These are phyloP conservation scores for Plebejus melissa DNA, from an alignment of 2,888 invertebrate genomes.

Conservation along the genomic window DNA sequence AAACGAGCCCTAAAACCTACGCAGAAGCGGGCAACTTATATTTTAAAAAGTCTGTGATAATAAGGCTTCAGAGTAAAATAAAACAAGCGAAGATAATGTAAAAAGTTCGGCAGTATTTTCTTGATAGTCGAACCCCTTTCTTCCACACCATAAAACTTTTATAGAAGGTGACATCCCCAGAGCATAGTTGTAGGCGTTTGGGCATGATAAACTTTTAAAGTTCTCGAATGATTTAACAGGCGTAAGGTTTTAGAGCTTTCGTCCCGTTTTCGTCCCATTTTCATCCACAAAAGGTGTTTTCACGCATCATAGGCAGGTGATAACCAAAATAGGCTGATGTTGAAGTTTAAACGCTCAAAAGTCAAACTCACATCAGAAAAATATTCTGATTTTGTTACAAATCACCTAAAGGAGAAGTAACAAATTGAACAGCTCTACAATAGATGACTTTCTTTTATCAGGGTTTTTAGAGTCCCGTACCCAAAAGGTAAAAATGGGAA, in stretches of 20 bases:
- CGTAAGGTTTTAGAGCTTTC: constrained; percentile 5
- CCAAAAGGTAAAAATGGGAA: too few species aligned
- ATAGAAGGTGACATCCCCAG: constrained; percentile 62
- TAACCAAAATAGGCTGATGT: too few species aligned
- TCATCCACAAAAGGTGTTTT: not conserved
- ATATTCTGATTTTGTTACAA: too few species aligned
- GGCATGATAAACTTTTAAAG: constrained; percentile 58
- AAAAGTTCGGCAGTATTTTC: constrained; percentile 63
- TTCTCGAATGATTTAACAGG: constrained; percentile 48
- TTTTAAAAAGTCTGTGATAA: constrained; percentile 33
- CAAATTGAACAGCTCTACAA: too few species aligned
- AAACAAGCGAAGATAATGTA: constrained; percentile 50
- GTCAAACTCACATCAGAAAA: too few species aligned
- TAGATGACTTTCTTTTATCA: too few species aligned
- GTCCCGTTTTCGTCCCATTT: constrained; percentile 1
- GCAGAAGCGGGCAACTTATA: not conserved
- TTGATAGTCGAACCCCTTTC: constrained; percentile 65
- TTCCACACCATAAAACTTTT: constrained; percentile 74
- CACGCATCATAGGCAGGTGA: not conserved
- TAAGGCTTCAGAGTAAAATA: constrained; percentile 40
- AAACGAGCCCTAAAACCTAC: not conserved
- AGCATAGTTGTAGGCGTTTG: constrained; percentile 62
- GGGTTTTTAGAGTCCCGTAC: too few species aligned
- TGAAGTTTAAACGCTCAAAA: too few species aligned
- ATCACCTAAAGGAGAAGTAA: too few species aligned